Base-by-base conservation (phyloP, 2,797 vertebrate species). In the Sebastiscus tertius region DNA sequence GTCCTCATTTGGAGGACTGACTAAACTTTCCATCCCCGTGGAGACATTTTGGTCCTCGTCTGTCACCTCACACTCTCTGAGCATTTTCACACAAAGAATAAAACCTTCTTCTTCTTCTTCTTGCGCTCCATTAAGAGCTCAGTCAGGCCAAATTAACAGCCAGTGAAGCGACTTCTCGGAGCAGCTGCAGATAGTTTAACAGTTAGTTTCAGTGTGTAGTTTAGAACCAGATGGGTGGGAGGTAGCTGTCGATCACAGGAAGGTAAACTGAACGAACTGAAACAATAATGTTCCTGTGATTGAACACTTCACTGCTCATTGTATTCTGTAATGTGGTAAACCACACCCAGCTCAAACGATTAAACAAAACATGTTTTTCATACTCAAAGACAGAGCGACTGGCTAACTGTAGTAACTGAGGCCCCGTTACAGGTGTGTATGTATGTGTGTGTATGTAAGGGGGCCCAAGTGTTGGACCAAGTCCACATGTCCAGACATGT, bases 401-500 rank as follows among this genome's bases (percentile, higher is more conserved):
- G 46, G 73, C 62, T 22, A 60, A 34, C n/a, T 59, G 66, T 9
- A 39, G 36, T 42, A 68, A 42, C 74, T 1, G 61, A 64, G 69
- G 49, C 39, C 56, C 56, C 8, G 26, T n/a, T 80, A 65, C 63
- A 77, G 59, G 77, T 33, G 27, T 62, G 72, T 77, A 67, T 79
- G 49, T 52, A 10, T 65, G 22, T 52, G 31, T 42, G 65, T 39
- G 24, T 59, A 18, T 58, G 22, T 62, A 13, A 6, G 56, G 24
- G 82, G 34, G 68, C 34, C 72, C 16, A 8, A 26, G 42, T 68
- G 66, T 64, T 75, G 77, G 72, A 77, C 70, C 0, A 0, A 16
- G 39, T 81, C 66, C 39, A 76, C 87, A 58, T 81, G 91, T 90
- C 82, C 68, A 33, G 80, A 22, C 93, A 58, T 80, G 89, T 82